Conservation (phyloP, 2,113 vertebrate species). For the Etheostoma spectabile region DNA sequence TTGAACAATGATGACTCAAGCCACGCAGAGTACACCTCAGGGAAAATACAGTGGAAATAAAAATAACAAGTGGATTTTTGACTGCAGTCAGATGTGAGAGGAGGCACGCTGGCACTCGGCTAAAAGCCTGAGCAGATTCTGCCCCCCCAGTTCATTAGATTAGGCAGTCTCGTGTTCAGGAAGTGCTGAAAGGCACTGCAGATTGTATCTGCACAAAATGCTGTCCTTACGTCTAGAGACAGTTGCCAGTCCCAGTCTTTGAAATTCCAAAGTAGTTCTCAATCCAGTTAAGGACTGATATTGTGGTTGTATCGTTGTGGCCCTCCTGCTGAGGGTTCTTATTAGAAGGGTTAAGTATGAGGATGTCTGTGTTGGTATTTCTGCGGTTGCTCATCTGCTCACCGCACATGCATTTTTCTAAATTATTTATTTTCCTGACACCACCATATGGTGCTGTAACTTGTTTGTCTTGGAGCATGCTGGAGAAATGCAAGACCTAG, state of each 20-base stretch:
- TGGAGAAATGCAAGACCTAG: conserved; percentile 71
- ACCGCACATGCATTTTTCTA: conserved; percentile 76
- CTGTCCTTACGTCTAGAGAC: conserved; percentile 77
- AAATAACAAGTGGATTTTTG: conserved; percentile 83
- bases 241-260: conserved; percentile 80
- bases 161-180: conserved; percentile 84
- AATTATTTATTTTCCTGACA: conserved; percentile 86
- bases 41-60: conserved; percentile 80
- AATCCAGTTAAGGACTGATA: conserved; percentile 79
- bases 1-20: conserved; percentile 85
- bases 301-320: conserved; percentile 55
- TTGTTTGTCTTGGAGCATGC: conserved; percentile 80
- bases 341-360: conserved; percentile 80
- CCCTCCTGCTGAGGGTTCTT: conserved; percentile 71
- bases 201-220: conserved; percentile 81
- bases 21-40: conserved; percentile 78
- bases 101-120: conserved; percentile 68
- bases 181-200: conserved; percentile 86
- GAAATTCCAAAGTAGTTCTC: conserved; percentile 83
- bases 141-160: conserved; percentile 80
- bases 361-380: conserved; percentile 82
- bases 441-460: conserved; percentile 80
- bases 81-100: conserved; percentile 72
- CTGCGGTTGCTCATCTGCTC: conserved; percentile 75
- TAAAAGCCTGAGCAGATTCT: conserved; percentile 81